A percentile compares a stretch with the other conserved stretches of the same genome.
Conservation (phyloP, 2,113 vertebrate genomes). For the Suricata suricatta region DNA sequence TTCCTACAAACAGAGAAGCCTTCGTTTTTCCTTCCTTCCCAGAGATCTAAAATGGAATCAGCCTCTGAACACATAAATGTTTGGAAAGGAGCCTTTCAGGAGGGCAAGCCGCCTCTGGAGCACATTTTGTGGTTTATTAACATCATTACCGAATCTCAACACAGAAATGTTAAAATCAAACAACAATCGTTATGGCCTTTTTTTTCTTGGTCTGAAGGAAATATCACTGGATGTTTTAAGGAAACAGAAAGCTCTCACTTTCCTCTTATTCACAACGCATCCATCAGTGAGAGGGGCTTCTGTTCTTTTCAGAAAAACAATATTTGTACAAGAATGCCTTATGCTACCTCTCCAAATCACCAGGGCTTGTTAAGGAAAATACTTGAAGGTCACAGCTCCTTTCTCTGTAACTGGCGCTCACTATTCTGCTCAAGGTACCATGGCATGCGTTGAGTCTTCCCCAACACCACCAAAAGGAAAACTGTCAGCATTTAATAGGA, state of each 20-base stretch:
- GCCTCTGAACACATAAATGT: background rate
- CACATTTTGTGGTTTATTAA: background rate
- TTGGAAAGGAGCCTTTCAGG: background rate
- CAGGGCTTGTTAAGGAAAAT: background rate
- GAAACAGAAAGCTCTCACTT: background rate
- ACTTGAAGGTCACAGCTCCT: background rate
- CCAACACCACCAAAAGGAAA: background rate
- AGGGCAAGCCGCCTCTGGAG: background rate
- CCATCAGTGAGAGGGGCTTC: background rate
- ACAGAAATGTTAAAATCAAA: constrained; percentile 16
- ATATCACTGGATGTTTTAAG: background rate
- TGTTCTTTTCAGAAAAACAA: background rate
- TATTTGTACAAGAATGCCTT: background rate
- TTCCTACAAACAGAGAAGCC: background rate
- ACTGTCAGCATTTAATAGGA: background rate
- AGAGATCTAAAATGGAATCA: constrained; percentile 1
- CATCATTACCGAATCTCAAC: background rate
- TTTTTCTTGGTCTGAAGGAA: background rate
- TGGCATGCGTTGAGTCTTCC: background rate
- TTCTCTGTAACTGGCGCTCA: background rate
- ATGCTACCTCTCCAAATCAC: background rate
- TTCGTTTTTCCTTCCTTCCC: background rate
- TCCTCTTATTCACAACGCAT: background rate
- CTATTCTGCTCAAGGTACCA: background rate
- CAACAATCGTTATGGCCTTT: background rate